Conservation (phyloP, 2,113 vertebrate species). For the Datnioides undecimradiatus region DNA sequence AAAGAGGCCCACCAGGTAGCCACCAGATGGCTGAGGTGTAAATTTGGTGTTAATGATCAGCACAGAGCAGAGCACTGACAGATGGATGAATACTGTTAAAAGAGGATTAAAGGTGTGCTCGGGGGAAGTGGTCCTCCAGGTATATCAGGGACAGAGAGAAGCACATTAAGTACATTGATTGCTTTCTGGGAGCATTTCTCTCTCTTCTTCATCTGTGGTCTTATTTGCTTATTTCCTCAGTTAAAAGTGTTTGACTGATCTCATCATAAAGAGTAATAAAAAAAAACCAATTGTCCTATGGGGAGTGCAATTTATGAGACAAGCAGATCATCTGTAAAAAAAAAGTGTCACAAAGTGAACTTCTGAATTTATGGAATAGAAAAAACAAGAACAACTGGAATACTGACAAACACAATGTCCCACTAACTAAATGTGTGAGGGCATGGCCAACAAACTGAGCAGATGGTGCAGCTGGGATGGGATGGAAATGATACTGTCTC, state of each 20-base stretch:
- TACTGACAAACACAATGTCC: neutral
- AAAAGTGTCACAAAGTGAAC: neutral
- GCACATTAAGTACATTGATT: constrained; percentile 20
- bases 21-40: constrained; percentile 5
- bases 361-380: neutral
- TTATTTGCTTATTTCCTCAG: constrained; percentile 6
- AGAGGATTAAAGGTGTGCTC: constrained; percentile 60
- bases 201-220: neutral
- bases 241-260: neutral
- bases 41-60: constrained; percentile 44
- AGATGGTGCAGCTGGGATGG: constrained; percentile 66
- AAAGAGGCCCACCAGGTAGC: constrained; percentile 15
- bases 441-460: constrained; percentile 41
- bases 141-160: constrained; percentile 19
- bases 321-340: neutral
- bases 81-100: constrained; percentile 59
- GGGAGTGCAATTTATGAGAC: neutral
- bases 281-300: neutral
- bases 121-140: constrained; percentile 50
- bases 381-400: neutral
- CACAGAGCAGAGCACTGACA: constrained; percentile 40
- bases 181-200: neutral
- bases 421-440: constrained; percentile 18
- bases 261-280: neutral
- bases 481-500: constrained; percentile 50